Conservation (phyloP, 37 sponge, comb jelly and placozoan genomes). For the Spongilla lacustris region DNA sequence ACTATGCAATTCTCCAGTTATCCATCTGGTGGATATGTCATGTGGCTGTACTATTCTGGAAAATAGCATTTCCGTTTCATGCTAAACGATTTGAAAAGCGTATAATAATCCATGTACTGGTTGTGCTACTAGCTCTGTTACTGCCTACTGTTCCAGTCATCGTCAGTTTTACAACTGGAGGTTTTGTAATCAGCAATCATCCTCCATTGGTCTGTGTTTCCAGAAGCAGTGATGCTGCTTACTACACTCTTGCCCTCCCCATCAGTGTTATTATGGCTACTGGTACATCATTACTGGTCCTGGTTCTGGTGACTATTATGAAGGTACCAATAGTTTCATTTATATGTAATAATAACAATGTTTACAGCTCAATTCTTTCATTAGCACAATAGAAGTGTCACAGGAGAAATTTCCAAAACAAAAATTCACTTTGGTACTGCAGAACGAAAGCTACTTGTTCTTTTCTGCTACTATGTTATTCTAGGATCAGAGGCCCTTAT, state of each 20-base stretch:
- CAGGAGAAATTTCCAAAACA: neutral
- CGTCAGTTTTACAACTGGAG: neutral
- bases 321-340: slow-evolving; percentile 33
- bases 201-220: slow-evolving; percentile 35
- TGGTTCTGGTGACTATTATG: slow-evolving; percentile 32
- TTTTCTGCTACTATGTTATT: slow-evolving; percentile 38
- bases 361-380: neutral
- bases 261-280: slow-evolving; percentile 18
- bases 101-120: neutral
- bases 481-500: neutral
- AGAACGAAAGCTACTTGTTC: slow-evolving; percentile 37
- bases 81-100: slow-evolving; percentile 1
- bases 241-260: slow-evolving; percentile 40
- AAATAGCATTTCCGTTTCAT: slow-evolving; percentile 17
- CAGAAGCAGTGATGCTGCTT: neutral
- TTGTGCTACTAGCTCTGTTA: neutral
- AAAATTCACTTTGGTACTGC: slow-evolving; percentile 9
- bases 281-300: slow-evolving; percentile 32
- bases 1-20: slow-evolving; percentile 2
- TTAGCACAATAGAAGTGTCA: slow-evolving; percentile 8
- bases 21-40: slow-evolving; percentile 13
- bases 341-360: neutral
- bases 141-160: neutral
- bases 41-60: slow-evolving; percentile 6
- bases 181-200: slow-evolving; percentile 26